Percentiles rank a stretch among this genome's conserved stretches.
Evolutionary conservation across 53 echinoderm and acorn worm species (phyloP).

Genomic region (Stichopus horrens): DNA sequence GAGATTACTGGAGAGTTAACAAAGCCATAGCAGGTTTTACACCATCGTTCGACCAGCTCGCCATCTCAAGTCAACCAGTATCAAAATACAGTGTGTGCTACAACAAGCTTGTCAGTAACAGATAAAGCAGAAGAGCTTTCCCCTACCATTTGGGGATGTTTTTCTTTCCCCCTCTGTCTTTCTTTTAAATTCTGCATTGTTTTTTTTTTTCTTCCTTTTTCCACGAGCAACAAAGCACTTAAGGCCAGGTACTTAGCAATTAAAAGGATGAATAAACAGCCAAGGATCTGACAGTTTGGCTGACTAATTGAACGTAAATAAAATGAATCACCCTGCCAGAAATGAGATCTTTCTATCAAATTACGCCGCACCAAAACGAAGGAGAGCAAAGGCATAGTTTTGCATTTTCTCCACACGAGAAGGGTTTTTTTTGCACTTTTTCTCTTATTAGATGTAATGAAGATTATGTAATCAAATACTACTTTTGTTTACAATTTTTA

Average conservation of each 20-base stretch:
- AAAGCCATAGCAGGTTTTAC: too few relatives aligned
- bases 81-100: constrained; percentile 18
- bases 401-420: too few relatives aligned
- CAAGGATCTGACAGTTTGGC: constrained; percentile 36
- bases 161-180: too few relatives aligned
- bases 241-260: constrained; percentile 44
- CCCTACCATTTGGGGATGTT: too few relatives aligned
- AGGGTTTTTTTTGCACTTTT: too few relatives aligned
- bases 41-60: neutral
- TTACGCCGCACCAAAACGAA: neutral
- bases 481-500: constrained; percentile 7
- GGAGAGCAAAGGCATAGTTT: too few relatives aligned
- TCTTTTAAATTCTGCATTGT: too few relatives aligned
- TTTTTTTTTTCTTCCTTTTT: neutral
- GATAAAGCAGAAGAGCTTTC: constrained; percentile 6
- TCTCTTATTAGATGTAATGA: neutral
- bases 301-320: constrained; percentile 51
- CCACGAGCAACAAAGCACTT: constrained; percentile 26
- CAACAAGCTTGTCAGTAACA: neutral
- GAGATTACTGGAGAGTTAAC: too few relatives aligned
- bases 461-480: constrained; percentile 2
- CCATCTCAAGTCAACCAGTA: neutral
- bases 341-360: constrained; percentile 26
- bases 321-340: constrained; percentile 36
- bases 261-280: constrained; percentile 38